phyloP scores from a whole-genome alignment of 2,113 vertebrate species.

The Syrrhaptes paradoxus region DNA sequence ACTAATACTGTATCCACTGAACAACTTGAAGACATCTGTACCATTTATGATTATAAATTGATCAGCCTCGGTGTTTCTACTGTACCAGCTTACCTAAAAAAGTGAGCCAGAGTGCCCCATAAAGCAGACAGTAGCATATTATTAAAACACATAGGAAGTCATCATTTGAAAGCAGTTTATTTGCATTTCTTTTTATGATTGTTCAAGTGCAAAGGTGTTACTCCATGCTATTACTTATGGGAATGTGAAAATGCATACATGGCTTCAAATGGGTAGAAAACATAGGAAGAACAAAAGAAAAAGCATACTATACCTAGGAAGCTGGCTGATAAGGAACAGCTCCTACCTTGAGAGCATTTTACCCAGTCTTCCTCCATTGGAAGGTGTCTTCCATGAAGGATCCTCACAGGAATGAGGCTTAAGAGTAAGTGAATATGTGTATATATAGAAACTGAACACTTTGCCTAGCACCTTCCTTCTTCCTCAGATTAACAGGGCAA shows the following conservation, averaged over 20 bases:
- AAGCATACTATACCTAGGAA: accelerated
- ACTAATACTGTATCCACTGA: constrained; percentile 12
- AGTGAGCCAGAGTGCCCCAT: neutral
- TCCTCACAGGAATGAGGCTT: neutral
- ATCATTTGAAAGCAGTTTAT: neutral
- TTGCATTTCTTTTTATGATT: neutral
- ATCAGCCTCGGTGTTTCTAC: neutral
- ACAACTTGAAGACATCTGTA: constrained; percentile 18
- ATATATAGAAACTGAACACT: neutral
- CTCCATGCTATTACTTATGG: neutral
- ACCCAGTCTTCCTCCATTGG: neutral
- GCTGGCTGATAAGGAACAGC: neutral
- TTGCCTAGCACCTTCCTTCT: neutral
- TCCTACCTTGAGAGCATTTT: neutral
- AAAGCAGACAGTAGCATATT: neutral
- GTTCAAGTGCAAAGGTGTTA: neutral
- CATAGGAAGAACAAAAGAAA: neutral
- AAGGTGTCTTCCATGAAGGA: neutral
- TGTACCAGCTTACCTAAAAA: neutral
- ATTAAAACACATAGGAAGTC: neutral
- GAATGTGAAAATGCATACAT: neutral
- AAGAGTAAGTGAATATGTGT: neutral
- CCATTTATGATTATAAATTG: neutral
- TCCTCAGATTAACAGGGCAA: neutral
- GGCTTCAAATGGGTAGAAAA: neutral